Evolutionary conservation across 2,797 vertebrate species (phyloP).

Genomic region (Oreortyx pictus): DNA sequence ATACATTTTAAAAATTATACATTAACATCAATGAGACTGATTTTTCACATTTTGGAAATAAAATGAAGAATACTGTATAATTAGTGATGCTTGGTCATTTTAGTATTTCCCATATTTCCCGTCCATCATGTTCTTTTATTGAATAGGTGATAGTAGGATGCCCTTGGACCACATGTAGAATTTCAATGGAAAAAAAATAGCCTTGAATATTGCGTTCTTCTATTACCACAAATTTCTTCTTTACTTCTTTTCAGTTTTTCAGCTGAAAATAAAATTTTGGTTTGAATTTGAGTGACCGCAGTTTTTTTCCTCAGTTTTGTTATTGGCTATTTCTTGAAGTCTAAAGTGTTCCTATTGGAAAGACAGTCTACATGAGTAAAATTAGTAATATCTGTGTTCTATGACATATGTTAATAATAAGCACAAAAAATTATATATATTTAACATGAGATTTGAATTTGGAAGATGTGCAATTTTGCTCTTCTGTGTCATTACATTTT

Average conservation of each 20-base stretch:
- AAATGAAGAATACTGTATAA: constrained; percentile 5
- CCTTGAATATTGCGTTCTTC: too few relatives aligned
- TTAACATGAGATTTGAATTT: neutral
- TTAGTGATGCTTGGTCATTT: neutral
- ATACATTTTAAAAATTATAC: neutral
- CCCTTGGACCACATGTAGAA: too few relatives aligned
- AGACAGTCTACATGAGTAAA: neutral
- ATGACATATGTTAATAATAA: neutral
- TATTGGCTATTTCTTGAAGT: too few relatives aligned
- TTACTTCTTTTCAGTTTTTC: too few relatives aligned
- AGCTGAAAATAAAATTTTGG: too few relatives aligned
- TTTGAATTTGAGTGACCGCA: too few relatives aligned
- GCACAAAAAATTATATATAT: neutral
- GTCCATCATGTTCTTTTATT: too few relatives aligned
- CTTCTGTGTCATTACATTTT: neutral
- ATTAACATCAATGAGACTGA: neutral
- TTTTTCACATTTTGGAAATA: neutral
- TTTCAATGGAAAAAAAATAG: too few relatives aligned
- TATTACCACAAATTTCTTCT: too few relatives aligned
- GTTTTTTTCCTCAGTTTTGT: too few relatives aligned
- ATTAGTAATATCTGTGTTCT: neutral
- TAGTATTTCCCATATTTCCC: neutral
- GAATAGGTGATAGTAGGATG: too few relatives aligned
- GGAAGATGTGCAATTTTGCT: neutral
- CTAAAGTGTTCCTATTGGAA: too few relatives aligned